These are phyloP conservation scores for Arrhopalites spinosus DNA, from an alignment of 2,888 invertebrate genomes.

Conservation along the genomic window DNA sequence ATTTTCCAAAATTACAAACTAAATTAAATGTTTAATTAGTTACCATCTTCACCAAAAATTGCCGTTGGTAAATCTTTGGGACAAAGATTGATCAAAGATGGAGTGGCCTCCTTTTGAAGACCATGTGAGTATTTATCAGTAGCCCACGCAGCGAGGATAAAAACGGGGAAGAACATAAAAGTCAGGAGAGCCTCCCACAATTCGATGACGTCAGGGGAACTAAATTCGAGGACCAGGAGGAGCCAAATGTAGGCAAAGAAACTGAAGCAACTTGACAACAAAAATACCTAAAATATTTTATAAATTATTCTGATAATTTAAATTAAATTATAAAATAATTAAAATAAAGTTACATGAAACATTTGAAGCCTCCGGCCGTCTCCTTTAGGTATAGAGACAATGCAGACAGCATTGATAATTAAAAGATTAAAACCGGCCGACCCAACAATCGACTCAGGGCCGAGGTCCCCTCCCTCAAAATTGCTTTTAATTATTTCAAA, in stretches of 20 bases:
- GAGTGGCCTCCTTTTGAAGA: too few species aligned
- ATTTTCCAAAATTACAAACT: too few species aligned
- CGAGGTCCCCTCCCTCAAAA: conserved; percentile 61
- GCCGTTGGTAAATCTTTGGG: too few species aligned
- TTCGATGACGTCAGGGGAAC: conserved; percentile 61
- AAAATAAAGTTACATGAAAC: conserved; percentile 59
- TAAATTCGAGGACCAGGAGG: conserved; percentile 61
- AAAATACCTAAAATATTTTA: conserved; percentile 59
- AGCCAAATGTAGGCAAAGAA: conserved; percentile 68
- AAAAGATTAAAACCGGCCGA: conserved; percentile 67
- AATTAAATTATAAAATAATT: too few species aligned
- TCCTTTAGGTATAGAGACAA: conserved; percentile 61
- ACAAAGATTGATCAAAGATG: too few species aligned
- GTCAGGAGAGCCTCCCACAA: conserved; percentile 67
- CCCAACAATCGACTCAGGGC: conserved; percentile 64
- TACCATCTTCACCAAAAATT: too few species aligned
- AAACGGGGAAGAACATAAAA: conserved; percentile 64
- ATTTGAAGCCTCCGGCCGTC: conserved; percentile 60
- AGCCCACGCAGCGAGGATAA: conserved; percentile 65
- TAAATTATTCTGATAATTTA: too few species aligned
- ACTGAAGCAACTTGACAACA: conserved; percentile 61
- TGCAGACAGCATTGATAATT: conserved; percentile 64
- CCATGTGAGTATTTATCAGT: too few species aligned
- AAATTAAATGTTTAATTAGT: too few species aligned
- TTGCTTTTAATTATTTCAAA: conserved; percentile 62